These are phyloP conservation scores for Pristionchus fissidentatus DNA, from an alignment of 2,888 invertebrate genomes.

Conservation along the genomic window DNA sequence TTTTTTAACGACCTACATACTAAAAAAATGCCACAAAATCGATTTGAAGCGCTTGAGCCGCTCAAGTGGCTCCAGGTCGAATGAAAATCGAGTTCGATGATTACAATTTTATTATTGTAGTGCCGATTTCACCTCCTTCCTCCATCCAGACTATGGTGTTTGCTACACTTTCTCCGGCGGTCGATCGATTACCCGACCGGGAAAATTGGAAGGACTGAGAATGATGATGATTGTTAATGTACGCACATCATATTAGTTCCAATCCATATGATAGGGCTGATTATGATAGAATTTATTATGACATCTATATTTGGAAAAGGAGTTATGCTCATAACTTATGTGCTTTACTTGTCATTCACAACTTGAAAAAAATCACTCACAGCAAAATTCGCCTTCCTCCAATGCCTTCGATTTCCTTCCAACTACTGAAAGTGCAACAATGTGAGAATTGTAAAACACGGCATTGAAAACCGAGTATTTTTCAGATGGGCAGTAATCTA, in stretches of 20 bases:
- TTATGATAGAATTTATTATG: no score
- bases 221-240: constrained; percentile 36
- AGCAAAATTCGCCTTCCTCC: constrained; percentile 7
- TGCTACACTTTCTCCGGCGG: constrained; percentile 14
- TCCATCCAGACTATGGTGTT: constrained; percentile 43
- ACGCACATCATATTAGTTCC: not conserved
- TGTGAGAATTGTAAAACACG: not conserved
- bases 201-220: not conserved
- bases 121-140: constrained; percentile 40
- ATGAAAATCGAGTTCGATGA: no score
- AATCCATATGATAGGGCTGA: no score
- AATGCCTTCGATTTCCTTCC: constrained; percentile 24
- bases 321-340: no score
- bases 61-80: no score
- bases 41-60: no score
- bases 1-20: not conserved
- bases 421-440: constrained; percentile 21
- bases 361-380: not conserved
- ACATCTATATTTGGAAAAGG: no score
- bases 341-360: not conserved
- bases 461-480: not conserved
- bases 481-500: constrained; percentile 33
- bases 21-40: not conserved
- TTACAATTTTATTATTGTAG: not conserved
- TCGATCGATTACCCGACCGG: not conserved